These are phyloP conservation scores for Trimorus sp. DNA, from an alignment of 2,888 invertebrate species.

Conservation along the genomic window DNA sequence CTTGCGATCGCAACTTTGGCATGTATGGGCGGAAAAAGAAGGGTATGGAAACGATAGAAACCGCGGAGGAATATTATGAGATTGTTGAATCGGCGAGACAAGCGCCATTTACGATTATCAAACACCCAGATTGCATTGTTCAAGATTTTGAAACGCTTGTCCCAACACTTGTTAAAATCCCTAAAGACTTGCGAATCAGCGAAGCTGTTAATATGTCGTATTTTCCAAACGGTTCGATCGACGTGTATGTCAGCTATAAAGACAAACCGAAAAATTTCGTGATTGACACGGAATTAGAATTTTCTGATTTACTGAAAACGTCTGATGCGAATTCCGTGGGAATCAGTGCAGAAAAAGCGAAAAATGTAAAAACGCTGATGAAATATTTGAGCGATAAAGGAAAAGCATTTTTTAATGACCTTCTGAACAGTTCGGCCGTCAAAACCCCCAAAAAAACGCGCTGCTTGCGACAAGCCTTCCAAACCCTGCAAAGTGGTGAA, in stretches of 20 bases:
- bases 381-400: constrained; percentile 32
- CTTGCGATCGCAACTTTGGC: constrained; percentile 62
- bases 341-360: constrained; percentile 35
- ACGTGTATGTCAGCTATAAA: constrained; percentile 22
- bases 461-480: too few relatives aligned
- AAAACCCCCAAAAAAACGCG: too few relatives aligned
- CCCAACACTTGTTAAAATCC: constrained; percentile 14
- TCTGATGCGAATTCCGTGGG: constrained; percentile 37
- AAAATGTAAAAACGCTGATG: constrained; percentile 8
- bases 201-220: constrained; percentile 41
- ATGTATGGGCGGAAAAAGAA: constrained; percentile 56
- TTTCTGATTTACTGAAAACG: constrained; percentile 33
- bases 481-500: too few relatives aligned
- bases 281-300: constrained; percentile 25
- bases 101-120: constrained; percentile 52
- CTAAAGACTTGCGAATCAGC: constrained; percentile 31
- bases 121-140: constrained; percentile 29
- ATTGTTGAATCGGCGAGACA: constrained; percentile 50
- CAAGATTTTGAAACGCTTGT: constrained; percentile 50
- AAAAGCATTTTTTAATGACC: constrained; percentile 22
- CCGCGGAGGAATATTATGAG: constrained; percentile 46
- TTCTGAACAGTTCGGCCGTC: background rate
- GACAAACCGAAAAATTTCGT: constrained; percentile 14
- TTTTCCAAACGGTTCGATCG: constrained; percentile 35
- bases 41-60: constrained; percentile 50